Conservation (phyloP, 2,888 invertebrate species). For the Hylaea fasciaria region DNA sequence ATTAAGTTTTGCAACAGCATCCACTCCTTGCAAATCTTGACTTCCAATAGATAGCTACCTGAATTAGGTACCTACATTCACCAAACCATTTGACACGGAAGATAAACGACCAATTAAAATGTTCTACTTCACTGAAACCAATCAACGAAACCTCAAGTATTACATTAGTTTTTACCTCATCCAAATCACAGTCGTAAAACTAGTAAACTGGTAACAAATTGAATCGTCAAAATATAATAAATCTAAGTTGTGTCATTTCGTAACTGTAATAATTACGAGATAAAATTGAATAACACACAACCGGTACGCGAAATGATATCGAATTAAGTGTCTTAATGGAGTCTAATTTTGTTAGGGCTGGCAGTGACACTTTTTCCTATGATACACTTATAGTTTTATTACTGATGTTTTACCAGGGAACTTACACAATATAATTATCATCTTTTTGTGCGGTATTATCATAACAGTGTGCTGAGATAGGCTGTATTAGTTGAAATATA, state of each 20-base stretch:
- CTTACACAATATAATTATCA: not conserved
- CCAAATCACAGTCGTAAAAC: conserved; percentile 35
- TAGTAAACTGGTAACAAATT: conserved; percentile 41
- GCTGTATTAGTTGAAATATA: no score
- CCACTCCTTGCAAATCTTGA: not conserved
- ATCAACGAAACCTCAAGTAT: conserved; percentile 31
- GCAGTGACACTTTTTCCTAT: conserved; percentile 1
- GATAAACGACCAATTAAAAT: conserved; percentile 22
- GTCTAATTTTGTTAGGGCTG: conserved; percentile 53
- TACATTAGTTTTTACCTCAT: conserved; percentile 31
- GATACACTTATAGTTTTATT: not conserved
- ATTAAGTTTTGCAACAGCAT: conserved; percentile 9
- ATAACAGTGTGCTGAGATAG: no score
- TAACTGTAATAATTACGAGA: conserved; percentile 52
- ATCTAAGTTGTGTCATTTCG: conserved; percentile 53
- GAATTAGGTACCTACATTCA: conserved; percentile 1
- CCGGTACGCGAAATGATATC: conserved; percentile 73
- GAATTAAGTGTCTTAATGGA: conserved; percentile 78
- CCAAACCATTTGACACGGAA: conserved; percentile 18
- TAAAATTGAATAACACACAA: conserved; percentile 71
- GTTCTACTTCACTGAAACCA: conserved; percentile 31
- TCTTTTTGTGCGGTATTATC: not conserved
- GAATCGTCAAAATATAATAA: conserved; percentile 43
- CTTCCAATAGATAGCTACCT: not conserved
- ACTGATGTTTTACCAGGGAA: not conserved